Evolutionary conservation across 2,888 invertebrate species (phyloP), one percentile per base, ranked within the genome.

Genomic region (Amorpha juglandis): DNA sequence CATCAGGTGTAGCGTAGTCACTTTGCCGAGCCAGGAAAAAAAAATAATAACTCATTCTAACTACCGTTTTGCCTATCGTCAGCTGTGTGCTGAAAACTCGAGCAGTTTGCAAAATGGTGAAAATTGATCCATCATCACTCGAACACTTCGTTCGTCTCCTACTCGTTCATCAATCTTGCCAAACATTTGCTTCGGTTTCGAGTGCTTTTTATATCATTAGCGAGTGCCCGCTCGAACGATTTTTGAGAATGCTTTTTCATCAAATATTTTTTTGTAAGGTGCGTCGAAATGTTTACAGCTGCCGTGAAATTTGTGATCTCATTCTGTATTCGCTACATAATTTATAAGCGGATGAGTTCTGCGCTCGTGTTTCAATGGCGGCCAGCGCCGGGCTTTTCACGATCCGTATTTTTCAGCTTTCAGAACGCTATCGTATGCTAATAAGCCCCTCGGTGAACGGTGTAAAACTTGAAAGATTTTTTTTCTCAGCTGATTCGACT

Each of bases 371-470:
- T 85, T 87, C 82, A 84, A 84, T 82, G 79, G 80, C 75, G 71
- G 76, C 69, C 73, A 75, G 74, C 72, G 74, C 75, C 76, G 76
- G 74, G 80, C 81, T 81, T 82, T 84, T 80, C 76, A 81, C 74
- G 73, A 79, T 78, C 76, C 78, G 75, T 80, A 84, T 84, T 88
- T 86, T 86, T 82, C 82, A 81, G 79, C 81, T 84, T 87, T 84
- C 78, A 82, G 75, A 83, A 79, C 76, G 76, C 79, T 79, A 88
- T 87, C 80, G 80, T 84, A 89, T 87, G 87, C 83, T 88, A 88
- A 89, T 88, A 88, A 84, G 86, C 78, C 78, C 74, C 80, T 79
- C 76, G 70, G 73, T 75, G 79, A 79, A 74, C 70, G 71, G 70
- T 69, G 74, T 76, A 75, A 77, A 81, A 78, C 75, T 74, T 75